Evolutionary conservation across 2,888 invertebrate species (phyloP), one percentile per base, ranked within the genome.

Genomic region (Bombylius major): DNA sequence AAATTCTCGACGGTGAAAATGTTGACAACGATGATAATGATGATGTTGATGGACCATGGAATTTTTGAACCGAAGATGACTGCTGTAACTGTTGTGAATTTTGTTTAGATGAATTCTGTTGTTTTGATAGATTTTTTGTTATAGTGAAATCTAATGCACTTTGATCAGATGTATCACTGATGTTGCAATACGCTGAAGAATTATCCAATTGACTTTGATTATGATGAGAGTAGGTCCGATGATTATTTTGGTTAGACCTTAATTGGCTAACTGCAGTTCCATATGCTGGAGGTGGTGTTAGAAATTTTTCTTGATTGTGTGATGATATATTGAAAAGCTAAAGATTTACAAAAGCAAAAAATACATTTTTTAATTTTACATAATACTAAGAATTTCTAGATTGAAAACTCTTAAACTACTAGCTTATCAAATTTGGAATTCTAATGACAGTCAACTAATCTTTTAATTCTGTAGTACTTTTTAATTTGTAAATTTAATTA

Each of bases 211-310:
- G 51, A 44, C 34, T 32, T 54, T 50, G 54, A 34, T 50, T 31
- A 4, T 51, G 47, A 4, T 23, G 14, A 14, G 5, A 12, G n/a
- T 39, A 9, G 12, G 11, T 67, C 56, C 65, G 71, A 69, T 71
- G 72, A 68, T 69, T 69, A 63, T 72, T 68, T 65, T 71, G 72
- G 11, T 39, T 39, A 71, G 72, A 73, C 72, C 72, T 65, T 63
- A 73, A 69, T 69, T 73, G 72, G 69, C 70, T 72, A 64, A 73
- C 71, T 65, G 72, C 73, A 57, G 72, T 36, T 45, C 66, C 71
- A 64, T 73, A 73, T 55, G 73, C 71, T 56, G 73, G 73, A 58
- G 72, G 72, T 61, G 72, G 73, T 59, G 70, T 73, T 54, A 70
- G 66, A 58, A 63, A 59, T 60, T 67, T 64, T 46, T 65, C 49